Base-by-base conservation (phyloP, 2,113 vertebrate species). In the Aplodontia rufa region DNA sequence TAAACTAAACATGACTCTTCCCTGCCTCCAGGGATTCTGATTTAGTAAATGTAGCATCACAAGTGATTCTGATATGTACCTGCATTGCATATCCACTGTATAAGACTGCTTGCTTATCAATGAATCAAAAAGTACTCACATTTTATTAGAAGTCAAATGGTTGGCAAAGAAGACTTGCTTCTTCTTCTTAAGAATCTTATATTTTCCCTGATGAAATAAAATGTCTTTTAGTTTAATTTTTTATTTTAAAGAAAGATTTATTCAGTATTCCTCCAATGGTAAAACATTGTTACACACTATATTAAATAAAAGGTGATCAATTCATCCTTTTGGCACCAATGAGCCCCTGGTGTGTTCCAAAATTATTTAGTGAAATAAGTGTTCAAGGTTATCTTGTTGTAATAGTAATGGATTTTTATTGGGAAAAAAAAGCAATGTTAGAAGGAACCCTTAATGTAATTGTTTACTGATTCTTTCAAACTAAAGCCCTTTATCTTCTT, bases 181-280 rank as follows among this genome's bases (percentile, higher is more conserved):
- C 60, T 90, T 55, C 1, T 45, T 11, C 40, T 86, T 58, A 89
- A 55, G 30, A 84, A 49, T 10, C 37, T 80, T 49, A 35, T 82
- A 47, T 51, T 64, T 24, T 75, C 51, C 22, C 72, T 72, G 82
- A n/a, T 74, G 17, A 92, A 83, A 81, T 62, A 76, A 89, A 91
- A 89, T 37, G 35, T n/a, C 3, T 69, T 69, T 78, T 82, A 26
- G 35, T 86, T 95, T 69, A 75, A 87, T 42, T 84, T 83, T 94
- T 60, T 82, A 81, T 89, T 88, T 84, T 75, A 80, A 93, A 84
- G 3, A 80, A 87, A 84, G 8, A 75, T 35, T 55, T 85, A 42
- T 66, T 71, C 60, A 72, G 19, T 62, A 45, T 11, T 75, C 71
- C n/a, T n/a, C 35, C 53, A 91, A 88, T 69, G 47, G 81, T 45